Conservation (phyloP, 2,797 vertebrate species). For the Rousettus madagascariensis region DNA sequence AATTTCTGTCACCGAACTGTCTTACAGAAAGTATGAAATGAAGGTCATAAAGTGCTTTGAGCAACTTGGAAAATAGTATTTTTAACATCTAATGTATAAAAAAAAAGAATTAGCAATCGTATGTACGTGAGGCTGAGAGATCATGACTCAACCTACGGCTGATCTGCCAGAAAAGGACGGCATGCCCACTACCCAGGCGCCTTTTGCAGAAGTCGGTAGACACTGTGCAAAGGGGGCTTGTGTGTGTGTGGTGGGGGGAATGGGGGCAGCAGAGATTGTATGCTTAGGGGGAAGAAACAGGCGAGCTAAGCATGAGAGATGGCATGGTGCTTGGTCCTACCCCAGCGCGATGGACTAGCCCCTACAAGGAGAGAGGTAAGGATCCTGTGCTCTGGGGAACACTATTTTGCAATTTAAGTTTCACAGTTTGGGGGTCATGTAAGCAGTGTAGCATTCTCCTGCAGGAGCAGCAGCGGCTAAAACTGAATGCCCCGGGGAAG, state of each 20-base stretch:
- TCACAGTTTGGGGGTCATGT: not conserved
- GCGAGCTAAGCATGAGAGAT: not conserved
- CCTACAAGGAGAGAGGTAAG: not conserved
- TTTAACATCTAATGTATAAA: not conserved
- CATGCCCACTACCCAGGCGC: not conserved
- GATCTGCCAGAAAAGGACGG: not conserved
- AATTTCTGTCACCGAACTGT: not conserved
- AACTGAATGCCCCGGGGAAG: not conserved
- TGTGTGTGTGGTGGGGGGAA: no score
- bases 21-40: not conserved
- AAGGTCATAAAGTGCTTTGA: not conserved
- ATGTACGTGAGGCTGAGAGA: not conserved
- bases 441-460: not conserved
- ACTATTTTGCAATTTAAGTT: not conserved
- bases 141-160: not conserved
- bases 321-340: not conserved
- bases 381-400: not conserved
- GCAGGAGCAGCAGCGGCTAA: not conserved
- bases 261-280: not conserved
- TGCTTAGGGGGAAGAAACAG: not conserved
- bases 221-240: not conserved
- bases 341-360: not conserved
- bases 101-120: not conserved
- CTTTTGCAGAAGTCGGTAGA: not conserved
- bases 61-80: constrained; percentile 1